Evolutionary conservation across 2,797 vertebrate genomes (phyloP), one percentile per base, ranked within the genome.

Genomic region (Myotis pilosus): DNA sequence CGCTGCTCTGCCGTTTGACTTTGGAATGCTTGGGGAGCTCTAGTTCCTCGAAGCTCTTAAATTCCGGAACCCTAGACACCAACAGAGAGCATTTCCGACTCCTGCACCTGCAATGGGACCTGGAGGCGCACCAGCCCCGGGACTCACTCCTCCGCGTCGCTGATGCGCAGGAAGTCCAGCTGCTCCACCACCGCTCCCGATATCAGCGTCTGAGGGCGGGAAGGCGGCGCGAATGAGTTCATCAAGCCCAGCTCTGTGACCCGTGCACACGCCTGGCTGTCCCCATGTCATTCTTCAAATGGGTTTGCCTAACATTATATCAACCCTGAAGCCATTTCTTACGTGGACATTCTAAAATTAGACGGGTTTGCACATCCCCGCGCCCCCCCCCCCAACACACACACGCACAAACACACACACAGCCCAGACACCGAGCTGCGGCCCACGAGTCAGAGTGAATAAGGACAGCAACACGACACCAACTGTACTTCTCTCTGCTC

Each of bases 21-120:
- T 99, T 99, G 25, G 99, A 99, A 98, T 99, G 99, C 92, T 99
- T 99, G 1, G 99, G 99, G 96, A 99, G 97, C 97, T 99, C 99
- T 96, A 99, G 95, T 94, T 99, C 99, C 97, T 99, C 99, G 71
- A 99, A 99, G 98, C 99, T 99, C 98, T 98, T 99, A 97, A 99
- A 99, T 97, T 99, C 98, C 0, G 99, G 99, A 97, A 99, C 98
- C 96, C 99, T 99, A 88, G 33, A 85, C 96, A 64, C 72, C 23
- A 96, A 95, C 94, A 95, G 86, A 5, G 94, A 93, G 57, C 4
- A 4, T 30, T 85, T 1, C 0, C 51, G 22, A 90, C 66, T 94
- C 28, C 86, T 41, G 47, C 4, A 95, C 44, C 86, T 79, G 81
- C 69, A 83, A 23, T 83, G 62, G 33, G 49, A 47, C 17, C 47